Conservation (phyloP, 2,888 invertebrate species). For the Drosophila nr. perissopoda region DNA sequence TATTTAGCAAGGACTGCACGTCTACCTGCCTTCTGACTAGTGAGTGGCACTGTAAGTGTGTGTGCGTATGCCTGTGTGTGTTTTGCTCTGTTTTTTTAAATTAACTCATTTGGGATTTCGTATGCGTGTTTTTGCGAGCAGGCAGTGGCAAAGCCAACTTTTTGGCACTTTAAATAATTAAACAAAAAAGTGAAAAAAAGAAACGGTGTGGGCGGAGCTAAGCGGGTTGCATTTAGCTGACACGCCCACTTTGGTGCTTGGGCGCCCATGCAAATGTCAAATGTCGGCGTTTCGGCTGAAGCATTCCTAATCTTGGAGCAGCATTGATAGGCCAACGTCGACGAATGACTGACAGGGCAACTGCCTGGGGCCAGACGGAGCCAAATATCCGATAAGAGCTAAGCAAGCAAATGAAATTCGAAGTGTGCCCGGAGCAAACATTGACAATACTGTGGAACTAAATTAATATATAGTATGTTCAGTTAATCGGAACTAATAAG, state of each 20-base stretch:
- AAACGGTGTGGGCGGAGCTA: neutral
- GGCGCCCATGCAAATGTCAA: constrained; percentile 19
- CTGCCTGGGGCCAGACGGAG: constrained; percentile 56
- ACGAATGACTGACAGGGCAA: constrained; percentile 64
- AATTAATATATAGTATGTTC: neutral
- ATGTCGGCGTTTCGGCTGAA: constrained; percentile 15
- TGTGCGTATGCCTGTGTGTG: neutral
- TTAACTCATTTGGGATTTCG: constrained; percentile 78
- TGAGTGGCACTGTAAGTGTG: constrained; percentile 3
- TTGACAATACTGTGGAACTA: constrained; percentile 36
- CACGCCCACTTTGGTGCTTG: constrained; percentile 16
- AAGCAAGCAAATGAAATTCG: constrained; percentile 75
- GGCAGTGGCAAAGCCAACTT: constrained; percentile 20
- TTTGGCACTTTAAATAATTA: constrained; percentile 78
- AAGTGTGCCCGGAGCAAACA: constrained; percentile 41
- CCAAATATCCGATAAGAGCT: constrained; percentile 69
- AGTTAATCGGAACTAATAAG: neutral
- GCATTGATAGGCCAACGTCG: constrained; percentile 61
- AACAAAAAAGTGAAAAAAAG: constrained; percentile 19
- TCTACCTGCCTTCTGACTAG: constrained; percentile 49
- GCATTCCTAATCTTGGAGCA: constrained; percentile 34
- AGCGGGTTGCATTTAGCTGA: constrained; percentile 31
- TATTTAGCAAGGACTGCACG: constrained; percentile 67
- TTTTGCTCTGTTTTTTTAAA: constrained; percentile 52
- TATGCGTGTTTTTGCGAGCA: constrained; percentile 60